These are phyloP conservation scores for Geococcyx californianus DNA, from an alignment of 2,113 vertebrate species.

Conservation along the genomic window DNA sequence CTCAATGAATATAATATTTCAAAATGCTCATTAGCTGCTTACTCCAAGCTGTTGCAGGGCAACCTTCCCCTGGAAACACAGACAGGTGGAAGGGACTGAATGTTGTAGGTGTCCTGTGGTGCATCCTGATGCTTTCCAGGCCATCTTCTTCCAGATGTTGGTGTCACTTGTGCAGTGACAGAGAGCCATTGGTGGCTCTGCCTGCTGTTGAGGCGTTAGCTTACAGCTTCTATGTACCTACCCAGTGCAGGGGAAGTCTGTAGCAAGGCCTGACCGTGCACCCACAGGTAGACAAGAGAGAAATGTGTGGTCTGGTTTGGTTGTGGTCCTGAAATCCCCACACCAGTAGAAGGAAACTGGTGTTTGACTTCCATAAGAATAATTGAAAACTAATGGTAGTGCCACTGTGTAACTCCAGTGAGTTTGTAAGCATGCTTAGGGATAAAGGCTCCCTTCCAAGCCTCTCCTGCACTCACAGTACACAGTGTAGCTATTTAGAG, in stretches of 20 bases:
- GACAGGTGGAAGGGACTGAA: background rate
- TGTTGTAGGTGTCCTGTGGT: fast-evolving
- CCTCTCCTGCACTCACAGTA: background rate
- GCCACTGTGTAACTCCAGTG: background rate
- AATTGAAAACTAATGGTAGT: fast-evolving
- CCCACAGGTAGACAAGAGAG: fast-evolving
- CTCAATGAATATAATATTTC: background rate
- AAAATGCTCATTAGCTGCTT: background rate
- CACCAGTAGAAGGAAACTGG: background rate
- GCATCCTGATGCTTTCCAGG: background rate
- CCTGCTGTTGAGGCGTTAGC: background rate
- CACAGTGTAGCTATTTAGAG: background rate
- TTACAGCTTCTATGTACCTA: background rate
- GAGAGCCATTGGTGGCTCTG: background rate
- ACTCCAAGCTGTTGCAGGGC: background rate
- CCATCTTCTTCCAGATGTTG: background rate
- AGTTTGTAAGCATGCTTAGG: background rate
- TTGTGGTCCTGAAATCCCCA: background rate
- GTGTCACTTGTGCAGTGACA: background rate
- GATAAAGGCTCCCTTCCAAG: background rate
- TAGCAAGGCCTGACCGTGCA: background rate
- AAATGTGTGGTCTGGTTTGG: background rate
- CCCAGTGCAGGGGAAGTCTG: background rate
- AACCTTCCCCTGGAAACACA: background rate
- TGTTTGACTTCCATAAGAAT: background rate